Percentiles rank a stretch among this genome's conserved stretches.
Conservation (phyloP, 2,797 vertebrate genomes). For the Helostoma temminkii region DNA sequence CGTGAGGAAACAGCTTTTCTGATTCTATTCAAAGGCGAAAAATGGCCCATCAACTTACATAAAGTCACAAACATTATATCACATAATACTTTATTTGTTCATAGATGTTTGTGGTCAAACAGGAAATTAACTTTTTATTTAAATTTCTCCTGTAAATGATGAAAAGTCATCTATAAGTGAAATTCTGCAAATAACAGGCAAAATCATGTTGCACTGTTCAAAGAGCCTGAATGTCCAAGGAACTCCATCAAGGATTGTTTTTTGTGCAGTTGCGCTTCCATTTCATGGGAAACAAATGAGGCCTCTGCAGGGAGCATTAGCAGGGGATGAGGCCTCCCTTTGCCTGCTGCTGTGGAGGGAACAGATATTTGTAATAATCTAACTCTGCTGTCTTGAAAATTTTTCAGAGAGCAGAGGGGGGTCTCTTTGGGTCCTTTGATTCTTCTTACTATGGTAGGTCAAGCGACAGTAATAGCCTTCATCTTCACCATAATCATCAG, state of each 20-base stretch:
- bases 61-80: neutral
- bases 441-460: conserved; percentile 61
- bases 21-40: neutral
- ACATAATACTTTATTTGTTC: neutral
- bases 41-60: neutral
- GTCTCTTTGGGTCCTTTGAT: conserved; percentile 67
- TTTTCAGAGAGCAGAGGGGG: conserved; percentile 32
- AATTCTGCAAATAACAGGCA: neutral
- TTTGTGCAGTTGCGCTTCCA: conserved; percentile 34
- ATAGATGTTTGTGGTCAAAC: neutral
- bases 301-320: conserved; percentile 46
- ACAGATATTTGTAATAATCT: conserved; percentile 44
- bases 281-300: conserved; percentile 50
- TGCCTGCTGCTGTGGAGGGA: conserved; percentile 9
- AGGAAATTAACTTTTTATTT: neutral
- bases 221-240: conserved; percentile 41
- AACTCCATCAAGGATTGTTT: conserved; percentile 19
- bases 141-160: too few relatives aligned
- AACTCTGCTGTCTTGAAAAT: conserved; percentile 41
- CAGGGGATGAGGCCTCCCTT: conserved; percentile 27
- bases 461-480: conserved; percentile 76
- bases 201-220: conserved; percentile 15
- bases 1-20: neutral
- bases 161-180: neutral
- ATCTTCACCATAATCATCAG: conserved; percentile 68